These are phyloP conservation scores for Stenchaetothrips biformis DNA, from an alignment of 2,888 invertebrate species.

Conservation along the genomic window DNA sequence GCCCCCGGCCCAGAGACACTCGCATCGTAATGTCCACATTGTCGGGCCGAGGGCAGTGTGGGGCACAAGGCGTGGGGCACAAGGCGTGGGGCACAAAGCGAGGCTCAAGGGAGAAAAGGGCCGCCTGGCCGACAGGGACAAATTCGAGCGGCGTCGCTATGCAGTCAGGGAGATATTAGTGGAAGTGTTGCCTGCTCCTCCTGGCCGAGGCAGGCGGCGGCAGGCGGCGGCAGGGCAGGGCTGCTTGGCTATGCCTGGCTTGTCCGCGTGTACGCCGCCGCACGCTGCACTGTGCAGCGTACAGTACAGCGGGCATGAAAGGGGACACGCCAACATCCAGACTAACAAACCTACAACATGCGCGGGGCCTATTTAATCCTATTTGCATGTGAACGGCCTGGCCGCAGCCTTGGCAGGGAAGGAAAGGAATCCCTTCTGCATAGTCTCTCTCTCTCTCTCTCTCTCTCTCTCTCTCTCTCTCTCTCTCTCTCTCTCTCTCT, in stretches of 20 bases:
- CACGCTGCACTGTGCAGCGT: neutral
- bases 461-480: too few species aligned
- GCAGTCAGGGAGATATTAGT: neutral
- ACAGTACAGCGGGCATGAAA: neutral
- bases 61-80: neutral
- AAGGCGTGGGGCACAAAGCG: too few species aligned
- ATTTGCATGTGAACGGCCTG: conserved; percentile 2
- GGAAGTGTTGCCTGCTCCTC: neutral
- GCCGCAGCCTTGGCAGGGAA: neutral
- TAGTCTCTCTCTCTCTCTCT: neutral
- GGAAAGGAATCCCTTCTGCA: neutral
- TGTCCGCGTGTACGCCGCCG: neutral
- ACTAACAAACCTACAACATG: conserved; percentile 9
- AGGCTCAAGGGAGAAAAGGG: too few species aligned
- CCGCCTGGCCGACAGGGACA: neutral
- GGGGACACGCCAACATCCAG: neutral
- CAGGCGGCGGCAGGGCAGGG: neutral
- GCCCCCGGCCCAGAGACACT: neutral
- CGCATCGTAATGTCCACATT: neutral
- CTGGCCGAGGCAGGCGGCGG: neutral
- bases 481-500: neutral
- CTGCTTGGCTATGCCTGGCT: neutral
- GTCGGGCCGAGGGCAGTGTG: neutral
- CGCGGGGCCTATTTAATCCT: neutral
- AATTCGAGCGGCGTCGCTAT: neutral